Base-by-base conservation (phyloP, 2,888 invertebrate genomes). In the Drosophila pseudotalamancana region DNA sequence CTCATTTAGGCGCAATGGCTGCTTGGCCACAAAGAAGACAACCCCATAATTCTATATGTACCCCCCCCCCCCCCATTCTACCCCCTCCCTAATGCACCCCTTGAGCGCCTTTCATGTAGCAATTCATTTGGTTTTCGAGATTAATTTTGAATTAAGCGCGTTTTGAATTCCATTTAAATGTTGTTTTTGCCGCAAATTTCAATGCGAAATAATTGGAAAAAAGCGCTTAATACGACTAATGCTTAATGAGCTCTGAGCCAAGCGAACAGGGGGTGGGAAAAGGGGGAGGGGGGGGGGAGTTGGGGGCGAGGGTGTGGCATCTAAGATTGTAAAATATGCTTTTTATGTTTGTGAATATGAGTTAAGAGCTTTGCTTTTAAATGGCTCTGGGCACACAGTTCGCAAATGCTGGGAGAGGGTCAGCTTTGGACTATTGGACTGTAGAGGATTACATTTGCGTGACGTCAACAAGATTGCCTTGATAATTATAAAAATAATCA, bases 71-170 rank as follows among this genome's bases (percentile, higher is more conserved):
- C 8, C 8, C 6, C 19, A 12, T 18, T 9, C 29, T 9, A 27
- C 27, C n/a, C 6, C 25, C 16, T n/a, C 29, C 29, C 16, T 27
- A 29, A 2, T 14, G n/a, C 12, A 6, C 18, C 12, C 53, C 39
- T 8, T 19, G 11, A 40, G 16, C 37, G 72, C 60, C 65, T 72
- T 73, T 72, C 67, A 72, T 74, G 66, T 77, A 23, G 78, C 66
- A 67, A 57, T 78, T 83, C 83, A 79, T 76, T 65, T 73, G 77
- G 73, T 70, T 76, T 79, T 60, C 57, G 70, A 79, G 87, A 82
- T 82, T 82, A 82, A 82, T 82, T 82, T 80, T 82, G 83, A 85
- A 81, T 81, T 86, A 79, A 76, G 82, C 78, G 80, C 73, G 50
- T 76, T 85, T 72, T 81, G 87, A 83, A 86, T 83, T 65, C 66